Evolutionary conservation across 2,113 vertebrate genomes (phyloP).

Genomic region (Salminus brasiliensis): DNA sequence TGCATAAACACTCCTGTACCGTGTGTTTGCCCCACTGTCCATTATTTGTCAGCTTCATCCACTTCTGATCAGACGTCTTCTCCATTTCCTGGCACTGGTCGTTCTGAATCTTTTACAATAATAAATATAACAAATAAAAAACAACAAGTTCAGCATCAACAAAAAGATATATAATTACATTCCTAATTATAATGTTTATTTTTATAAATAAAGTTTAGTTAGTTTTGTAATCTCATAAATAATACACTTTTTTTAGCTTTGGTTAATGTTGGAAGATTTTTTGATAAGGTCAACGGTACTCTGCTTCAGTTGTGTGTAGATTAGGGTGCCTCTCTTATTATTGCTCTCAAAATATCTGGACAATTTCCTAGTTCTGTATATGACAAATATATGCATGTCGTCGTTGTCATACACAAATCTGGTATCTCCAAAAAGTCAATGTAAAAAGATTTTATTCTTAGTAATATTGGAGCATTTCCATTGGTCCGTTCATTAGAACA

Average conservation of each 20-base stretch:
- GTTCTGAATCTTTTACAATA: conserved; percentile 90
- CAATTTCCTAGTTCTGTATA: background rate
- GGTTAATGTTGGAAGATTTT: too few relatives aligned
- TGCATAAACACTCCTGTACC: conserved; percentile 69
- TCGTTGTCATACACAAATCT: too few relatives aligned
- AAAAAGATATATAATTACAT: background rate
- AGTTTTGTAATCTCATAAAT: too few relatives aligned
- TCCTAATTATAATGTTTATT: too few relatives aligned
- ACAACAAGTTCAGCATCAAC: background rate
- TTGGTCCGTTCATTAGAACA: too few relatives aligned
- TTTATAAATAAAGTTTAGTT: too few relatives aligned
- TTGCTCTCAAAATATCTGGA: conserved; percentile 8
- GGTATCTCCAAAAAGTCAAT: too few relatives aligned
- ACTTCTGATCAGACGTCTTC: conserved; percentile 82
- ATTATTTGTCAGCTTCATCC: conserved; percentile 88
- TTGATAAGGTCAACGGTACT: background rate
- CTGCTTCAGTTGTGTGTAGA: background rate
- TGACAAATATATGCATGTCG: background rate
- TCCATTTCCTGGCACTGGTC: conserved; percentile 98
- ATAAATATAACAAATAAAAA: background rate
- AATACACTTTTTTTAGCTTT: too few relatives aligned
- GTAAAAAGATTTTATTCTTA: too few relatives aligned
- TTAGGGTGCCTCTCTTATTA: background rate
- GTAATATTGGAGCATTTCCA: too few relatives aligned
- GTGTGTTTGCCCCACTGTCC: conserved; percentile 91